Conservation (phyloP, 2,888 invertebrate genomes). For the Heliconius hortense region DNA sequence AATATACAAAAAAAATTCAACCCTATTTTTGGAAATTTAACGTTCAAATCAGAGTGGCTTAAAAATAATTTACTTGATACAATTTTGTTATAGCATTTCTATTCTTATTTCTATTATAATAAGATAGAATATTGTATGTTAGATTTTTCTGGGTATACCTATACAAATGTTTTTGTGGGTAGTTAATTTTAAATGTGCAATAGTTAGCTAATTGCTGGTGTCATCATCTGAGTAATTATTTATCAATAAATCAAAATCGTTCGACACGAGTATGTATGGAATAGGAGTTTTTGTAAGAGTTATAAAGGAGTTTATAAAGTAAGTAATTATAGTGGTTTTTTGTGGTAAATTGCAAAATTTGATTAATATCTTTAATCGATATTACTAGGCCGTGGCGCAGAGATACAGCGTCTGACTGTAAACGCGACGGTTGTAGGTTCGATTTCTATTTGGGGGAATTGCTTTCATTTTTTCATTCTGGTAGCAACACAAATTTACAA, state of each 20-base stretch:
- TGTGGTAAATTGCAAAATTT: slow-evolving; percentile 1
- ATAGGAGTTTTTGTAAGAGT: slow-evolving; percentile 4
- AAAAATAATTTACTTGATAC: neutral
- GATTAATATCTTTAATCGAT: neutral
- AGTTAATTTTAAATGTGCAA: slow-evolving; percentile 41
- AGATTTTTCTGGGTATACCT: no score
- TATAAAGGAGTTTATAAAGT: neutral
- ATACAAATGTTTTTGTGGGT: slow-evolving; percentile 5
- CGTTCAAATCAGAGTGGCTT: neutral
- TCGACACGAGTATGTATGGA: slow-evolving; percentile 20
- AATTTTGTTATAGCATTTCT: neutral
- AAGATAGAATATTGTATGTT: neutral
- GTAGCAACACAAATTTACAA: no score
- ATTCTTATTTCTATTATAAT: neutral
- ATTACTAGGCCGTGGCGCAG: neutral
- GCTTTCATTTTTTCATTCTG: neutral
- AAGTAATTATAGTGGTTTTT: neutral
- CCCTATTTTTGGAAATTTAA: neutral
- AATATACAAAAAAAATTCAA: neutral
- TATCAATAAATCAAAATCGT: slow-evolving; percentile 47
- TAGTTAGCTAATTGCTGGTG: slow-evolving; percentile 49
- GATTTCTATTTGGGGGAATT: no score
- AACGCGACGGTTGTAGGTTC: no score
- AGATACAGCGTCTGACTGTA: neutral
- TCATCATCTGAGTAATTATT: slow-evolving; percentile 47